These are phyloP conservation scores for Chaenodraco wilsoni DNA, from an alignment of 2,797 vertebrate species.

Conservation along the genomic window DNA sequence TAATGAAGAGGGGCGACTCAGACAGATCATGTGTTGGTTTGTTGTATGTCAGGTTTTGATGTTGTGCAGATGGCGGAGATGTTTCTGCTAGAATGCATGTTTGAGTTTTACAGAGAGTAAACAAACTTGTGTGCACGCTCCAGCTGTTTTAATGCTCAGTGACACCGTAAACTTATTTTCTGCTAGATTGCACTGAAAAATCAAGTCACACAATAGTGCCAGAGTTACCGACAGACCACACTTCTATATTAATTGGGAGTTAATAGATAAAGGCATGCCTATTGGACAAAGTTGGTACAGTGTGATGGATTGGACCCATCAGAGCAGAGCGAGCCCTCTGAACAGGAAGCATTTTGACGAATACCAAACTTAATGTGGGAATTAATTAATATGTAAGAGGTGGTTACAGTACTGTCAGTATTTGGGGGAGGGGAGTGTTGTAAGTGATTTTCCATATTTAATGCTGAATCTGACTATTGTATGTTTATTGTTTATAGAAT, in stretches of 20 bases:
- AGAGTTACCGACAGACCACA: slow-evolving; percentile 6
- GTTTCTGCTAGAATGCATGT: not conserved
- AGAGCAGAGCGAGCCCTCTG: slow-evolving; percentile 24
- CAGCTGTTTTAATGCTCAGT: slow-evolving; percentile 23
- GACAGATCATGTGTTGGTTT: slow-evolving; percentile 5
- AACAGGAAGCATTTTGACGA: slow-evolving; percentile 36
- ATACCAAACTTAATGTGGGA: slow-evolving; percentile 19
- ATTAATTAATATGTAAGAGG: slow-evolving; percentile 37
- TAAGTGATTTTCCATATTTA: not conserved
- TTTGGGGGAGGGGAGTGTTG: not conserved
- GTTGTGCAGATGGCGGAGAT: not conserved
- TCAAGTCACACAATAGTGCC: not conserved
- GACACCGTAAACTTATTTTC: slow-evolving; percentile 32
- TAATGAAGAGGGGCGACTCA: slow-evolving; percentile 52
- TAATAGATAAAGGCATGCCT: slow-evolving; percentile 15
- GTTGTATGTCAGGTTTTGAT: not conserved
- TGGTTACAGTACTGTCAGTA: not conserved
- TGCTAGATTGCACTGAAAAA: slow-evolving; percentile 26
- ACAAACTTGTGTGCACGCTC: not conserved
- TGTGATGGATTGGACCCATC: slow-evolving; percentile 51
- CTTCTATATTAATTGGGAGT: slow-evolving; percentile 4
- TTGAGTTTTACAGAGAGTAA: not conserved
- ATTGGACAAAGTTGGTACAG: slow-evolving; percentile 17
- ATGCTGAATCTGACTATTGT: not conserved
- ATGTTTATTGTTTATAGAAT: not conserved